These are phyloP conservation scores for Calameuta filiformis DNA, from an alignment of 2,888 invertebrate species.

Conservation along the genomic window DNA sequence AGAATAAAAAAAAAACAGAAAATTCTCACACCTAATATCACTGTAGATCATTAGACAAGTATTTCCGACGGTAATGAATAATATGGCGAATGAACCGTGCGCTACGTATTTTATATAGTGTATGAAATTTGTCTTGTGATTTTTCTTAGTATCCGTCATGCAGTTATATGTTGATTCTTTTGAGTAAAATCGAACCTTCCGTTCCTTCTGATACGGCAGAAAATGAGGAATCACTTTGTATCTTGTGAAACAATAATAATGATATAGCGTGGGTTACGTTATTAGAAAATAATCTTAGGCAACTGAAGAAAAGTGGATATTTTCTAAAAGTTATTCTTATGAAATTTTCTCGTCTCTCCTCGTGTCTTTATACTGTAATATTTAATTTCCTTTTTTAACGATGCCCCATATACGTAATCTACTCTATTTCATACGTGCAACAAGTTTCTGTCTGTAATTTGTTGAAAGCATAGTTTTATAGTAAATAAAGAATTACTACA, in stretches of 20 bases:
- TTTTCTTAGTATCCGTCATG: neutral
- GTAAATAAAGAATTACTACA: conserved; percentile 56
- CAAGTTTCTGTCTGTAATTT: conserved; percentile 54
- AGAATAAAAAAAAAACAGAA: conserved; percentile 10
- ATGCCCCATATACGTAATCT: conserved; percentile 20
- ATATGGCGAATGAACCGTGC: neutral
- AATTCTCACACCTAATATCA: conserved; percentile 5
- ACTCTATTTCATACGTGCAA: neutral
- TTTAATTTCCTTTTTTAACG: conserved; percentile 7
- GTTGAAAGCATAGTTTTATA: conserved; percentile 61
- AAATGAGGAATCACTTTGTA: neutral
- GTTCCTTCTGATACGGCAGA: neutral
- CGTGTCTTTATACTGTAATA: neutral
- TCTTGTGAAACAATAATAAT: neutral
- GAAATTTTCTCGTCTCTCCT: neutral
- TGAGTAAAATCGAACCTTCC: neutral
- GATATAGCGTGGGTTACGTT: neutral
- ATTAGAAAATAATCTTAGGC: neutral
- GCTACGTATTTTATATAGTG: neutral
- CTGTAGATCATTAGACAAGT: neutral
- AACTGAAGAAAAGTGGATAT: neutral
- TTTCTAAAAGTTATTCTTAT: neutral
- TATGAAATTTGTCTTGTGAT: neutral
- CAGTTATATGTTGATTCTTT: neutral
- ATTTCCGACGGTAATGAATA: neutral